Evolutionary conservation across 1,140 invertebrate species (phyloP).

Genomic region (Triops longicaudatus): DNA sequence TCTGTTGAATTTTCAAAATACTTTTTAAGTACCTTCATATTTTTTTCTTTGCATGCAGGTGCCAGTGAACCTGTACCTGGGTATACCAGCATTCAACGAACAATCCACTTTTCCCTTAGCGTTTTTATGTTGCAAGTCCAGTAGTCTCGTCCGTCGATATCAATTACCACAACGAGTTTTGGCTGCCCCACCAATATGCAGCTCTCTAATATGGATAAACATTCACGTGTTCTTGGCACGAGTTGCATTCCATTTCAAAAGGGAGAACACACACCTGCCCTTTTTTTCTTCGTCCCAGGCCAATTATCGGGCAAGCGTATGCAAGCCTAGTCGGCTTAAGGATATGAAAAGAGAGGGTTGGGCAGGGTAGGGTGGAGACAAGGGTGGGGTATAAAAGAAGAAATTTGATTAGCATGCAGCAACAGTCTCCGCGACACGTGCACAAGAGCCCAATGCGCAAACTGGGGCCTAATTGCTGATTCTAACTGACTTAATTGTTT

Average conservation of each 20-base stretch:
- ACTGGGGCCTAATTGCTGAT: neutral
- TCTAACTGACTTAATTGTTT: neutral
- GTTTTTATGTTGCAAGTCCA: neutral
- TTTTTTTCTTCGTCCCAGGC: neutral
- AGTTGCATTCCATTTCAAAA: neutral
- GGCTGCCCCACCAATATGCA: neutral
- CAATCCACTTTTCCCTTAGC: neutral
- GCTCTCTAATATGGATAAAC: neutral
- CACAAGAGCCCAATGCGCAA: neutral
- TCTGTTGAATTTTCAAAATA: too few relatives aligned
- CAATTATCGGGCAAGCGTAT: neutral
- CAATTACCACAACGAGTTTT: conserved; percentile 10
- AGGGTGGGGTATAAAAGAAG: neutral
- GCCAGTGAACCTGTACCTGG: too few relatives aligned
- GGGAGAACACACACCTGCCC: neutral
- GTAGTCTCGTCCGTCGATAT: neutral
- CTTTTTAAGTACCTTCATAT: neutral
- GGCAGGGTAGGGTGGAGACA: too few relatives aligned
- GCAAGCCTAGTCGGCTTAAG: neutral
- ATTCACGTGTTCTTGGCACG: conserved; percentile 11
- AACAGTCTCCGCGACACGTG: neutral
- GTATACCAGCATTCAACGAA: too few relatives aligned
- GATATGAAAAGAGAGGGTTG: neutral
- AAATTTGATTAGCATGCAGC: neutral
- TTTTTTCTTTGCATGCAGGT: neutral